These are phyloP conservation scores for Pachyseris speciosa DNA, from an alignment of 64 coral and sea anemone species.

Conservation along the genomic window DNA sequence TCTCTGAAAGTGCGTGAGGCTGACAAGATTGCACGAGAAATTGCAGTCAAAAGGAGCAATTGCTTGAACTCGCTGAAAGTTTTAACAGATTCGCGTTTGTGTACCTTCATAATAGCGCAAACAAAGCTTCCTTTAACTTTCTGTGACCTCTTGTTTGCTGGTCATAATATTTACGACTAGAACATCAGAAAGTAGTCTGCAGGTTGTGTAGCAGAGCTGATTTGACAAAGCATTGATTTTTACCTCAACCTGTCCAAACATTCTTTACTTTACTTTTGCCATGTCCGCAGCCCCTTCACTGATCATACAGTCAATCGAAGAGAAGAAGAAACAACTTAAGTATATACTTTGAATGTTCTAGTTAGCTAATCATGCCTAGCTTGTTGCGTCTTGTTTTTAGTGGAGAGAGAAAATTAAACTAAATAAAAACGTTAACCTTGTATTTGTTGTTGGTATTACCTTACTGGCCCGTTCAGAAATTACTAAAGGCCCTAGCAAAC, in stretches of 20 bases:
- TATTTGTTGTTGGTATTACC: neutral
- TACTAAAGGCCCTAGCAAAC: no score
- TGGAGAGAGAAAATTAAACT: slow-evolving; percentile 2
- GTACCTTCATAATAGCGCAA: no score
- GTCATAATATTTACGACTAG: neutral
- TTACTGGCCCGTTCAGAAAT: neutral
- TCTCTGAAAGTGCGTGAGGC: no score
- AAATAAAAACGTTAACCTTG: slow-evolving; percentile 33
- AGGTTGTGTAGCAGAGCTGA: neutral
- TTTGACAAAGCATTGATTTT: no score
- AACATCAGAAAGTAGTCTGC: neutral
- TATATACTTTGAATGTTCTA: neutral
- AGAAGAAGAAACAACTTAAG: neutral
- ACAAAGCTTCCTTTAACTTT: no score
- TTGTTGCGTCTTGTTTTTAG: slow-evolving; percentile 12
- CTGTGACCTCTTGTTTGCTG: no score
- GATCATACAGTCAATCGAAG: neutral
- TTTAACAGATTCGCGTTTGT: no score
- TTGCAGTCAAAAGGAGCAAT: no score
- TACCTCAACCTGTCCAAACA: neutral
- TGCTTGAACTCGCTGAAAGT: no score
- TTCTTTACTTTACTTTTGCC: neutral
- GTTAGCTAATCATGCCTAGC: slow-evolving; percentile 17
- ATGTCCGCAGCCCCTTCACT: neutral
- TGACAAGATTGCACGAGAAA: no score